These are phyloP conservation scores for Cossypha heuglini DNA, from an alignment of 2,797 vertebrate genomes.

Conservation along the genomic window DNA sequence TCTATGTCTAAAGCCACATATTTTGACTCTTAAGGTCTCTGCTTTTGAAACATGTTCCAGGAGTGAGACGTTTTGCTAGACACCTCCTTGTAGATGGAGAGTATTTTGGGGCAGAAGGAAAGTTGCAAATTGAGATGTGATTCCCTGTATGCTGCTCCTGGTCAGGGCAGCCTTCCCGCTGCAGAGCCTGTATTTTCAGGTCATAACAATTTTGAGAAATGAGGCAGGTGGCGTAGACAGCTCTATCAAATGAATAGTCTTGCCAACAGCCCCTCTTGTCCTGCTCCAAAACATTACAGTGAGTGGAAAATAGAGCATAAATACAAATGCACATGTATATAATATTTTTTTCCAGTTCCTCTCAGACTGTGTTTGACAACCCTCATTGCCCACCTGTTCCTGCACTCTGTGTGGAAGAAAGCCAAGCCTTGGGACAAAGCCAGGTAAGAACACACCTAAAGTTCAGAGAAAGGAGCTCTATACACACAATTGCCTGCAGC, in stretches of 20 bases:
- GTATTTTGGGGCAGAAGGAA: background rate
- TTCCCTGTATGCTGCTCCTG: background rate
- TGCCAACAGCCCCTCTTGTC: background rate
- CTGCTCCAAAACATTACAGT: background rate
- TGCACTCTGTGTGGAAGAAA: background rate
- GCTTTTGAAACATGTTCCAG: background rate
- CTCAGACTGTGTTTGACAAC: background rate
- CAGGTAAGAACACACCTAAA: conserved; percentile 25
- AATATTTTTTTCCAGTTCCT: background rate
- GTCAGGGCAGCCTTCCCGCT: background rate
- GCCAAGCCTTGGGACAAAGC: background rate
- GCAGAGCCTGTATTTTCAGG: background rate
- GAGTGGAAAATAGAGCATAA: background rate
- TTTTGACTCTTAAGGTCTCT: conserved; percentile 21
- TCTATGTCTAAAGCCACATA: background rate
- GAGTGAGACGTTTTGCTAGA: background rate
- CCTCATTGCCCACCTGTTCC: background rate
- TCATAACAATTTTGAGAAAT: background rate
- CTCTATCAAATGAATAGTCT: background rate
- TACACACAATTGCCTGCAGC: background rate
- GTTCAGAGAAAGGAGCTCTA: background rate
- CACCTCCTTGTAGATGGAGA: background rate
- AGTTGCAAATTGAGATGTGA: background rate
- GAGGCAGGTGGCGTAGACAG: background rate
- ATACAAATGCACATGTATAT: background rate